Base-by-base conservation (phyloP, 2,888 invertebrate species). In the Eupithecia centaureata region DNA sequence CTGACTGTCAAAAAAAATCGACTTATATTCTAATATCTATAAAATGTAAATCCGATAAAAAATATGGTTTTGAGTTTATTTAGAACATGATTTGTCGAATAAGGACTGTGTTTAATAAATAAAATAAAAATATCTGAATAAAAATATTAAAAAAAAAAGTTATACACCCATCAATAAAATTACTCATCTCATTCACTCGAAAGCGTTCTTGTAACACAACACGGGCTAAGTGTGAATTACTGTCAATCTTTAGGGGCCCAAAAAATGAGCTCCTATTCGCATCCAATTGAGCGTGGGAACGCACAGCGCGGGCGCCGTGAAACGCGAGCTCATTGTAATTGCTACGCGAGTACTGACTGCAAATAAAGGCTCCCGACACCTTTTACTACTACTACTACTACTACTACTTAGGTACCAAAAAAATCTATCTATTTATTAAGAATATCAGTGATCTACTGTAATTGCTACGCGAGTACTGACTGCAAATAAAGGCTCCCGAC, bases 241-340 rank as follows among this genome's bases (percentile, higher is more conserved):
- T 79, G 80, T 79, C 79, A 79, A 78, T 77, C 76, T 74, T 60
- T 57, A 51, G 62, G 67, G 70, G 57, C 69, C 73, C 65, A 65
- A 76, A 77, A 79, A 76, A 75, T 72, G 74, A 72, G 69, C 64
- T 52, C 57, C 66, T 28, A 63, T 64, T 61, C 47, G 58, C 57
- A 61, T 51, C 71, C 82, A 82, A 86, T 86, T 76, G 80, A 83
- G 77, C 89, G 91, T 90, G 91, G 82, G 89, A 90, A 88, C 69
- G 69, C 72, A 80, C 74, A 56, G 68, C 67, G 72, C 75, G 76
- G 77, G 77, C 77, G 73, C 77, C 77, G 60, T 65, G 75, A 66
- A 35, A 68, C 70, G 66, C 73, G 72, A 75, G 78, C 81, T 81
- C 79, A 82, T 84, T 86, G 83, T 86, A 82, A 86, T 87, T 86